A percentile compares a stretch with the other conserved stretches of the same genome.
phyloP scores from a whole-genome alignment of 1,140 invertebrate genomes.

The Oryzaephilus surinamensis region DNA sequence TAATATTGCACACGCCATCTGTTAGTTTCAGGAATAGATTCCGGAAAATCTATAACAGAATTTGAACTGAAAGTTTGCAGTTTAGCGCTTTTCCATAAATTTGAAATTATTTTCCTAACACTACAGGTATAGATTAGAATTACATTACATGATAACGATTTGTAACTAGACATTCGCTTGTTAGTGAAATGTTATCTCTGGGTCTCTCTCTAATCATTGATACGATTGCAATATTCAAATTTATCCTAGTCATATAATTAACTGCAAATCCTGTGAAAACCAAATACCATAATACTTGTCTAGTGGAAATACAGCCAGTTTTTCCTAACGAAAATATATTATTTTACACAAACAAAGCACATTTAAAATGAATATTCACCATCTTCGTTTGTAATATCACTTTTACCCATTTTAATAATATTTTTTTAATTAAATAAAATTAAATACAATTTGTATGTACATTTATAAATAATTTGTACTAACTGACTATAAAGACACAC shows the following conservation, averaged over 20 bases:
- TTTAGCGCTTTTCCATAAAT: no score
- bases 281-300: conserved; percentile 49
- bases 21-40: no score
- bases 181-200: conserved; percentile 18
- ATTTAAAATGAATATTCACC: not conserved
- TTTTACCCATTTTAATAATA: conserved; percentile 5
- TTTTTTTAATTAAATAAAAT: not conserved
- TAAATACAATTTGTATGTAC: not conserved
- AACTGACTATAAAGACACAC: not conserved
- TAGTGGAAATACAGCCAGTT: conserved; percentile 18
- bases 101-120: no score
- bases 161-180: conserved; percentile 26
- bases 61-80: no score
- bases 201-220: conserved; percentile 55
- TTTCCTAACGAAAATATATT: conserved; percentile 8
- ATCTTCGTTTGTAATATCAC: not conserved
- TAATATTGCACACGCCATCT: no score
- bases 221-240: conserved; percentile 78
- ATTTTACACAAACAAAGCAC: not conserved
- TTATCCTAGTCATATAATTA: conserved; percentile 73
- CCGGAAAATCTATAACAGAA: no score
- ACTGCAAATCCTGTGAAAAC: conserved; percentile 63
- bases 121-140: no score
- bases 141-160: no score
- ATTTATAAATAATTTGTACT: not conserved